These are phyloP conservation scores for Tetrao urogallus DNA, from an alignment of 2,113 vertebrate genomes.

Conservation along the genomic window DNA sequence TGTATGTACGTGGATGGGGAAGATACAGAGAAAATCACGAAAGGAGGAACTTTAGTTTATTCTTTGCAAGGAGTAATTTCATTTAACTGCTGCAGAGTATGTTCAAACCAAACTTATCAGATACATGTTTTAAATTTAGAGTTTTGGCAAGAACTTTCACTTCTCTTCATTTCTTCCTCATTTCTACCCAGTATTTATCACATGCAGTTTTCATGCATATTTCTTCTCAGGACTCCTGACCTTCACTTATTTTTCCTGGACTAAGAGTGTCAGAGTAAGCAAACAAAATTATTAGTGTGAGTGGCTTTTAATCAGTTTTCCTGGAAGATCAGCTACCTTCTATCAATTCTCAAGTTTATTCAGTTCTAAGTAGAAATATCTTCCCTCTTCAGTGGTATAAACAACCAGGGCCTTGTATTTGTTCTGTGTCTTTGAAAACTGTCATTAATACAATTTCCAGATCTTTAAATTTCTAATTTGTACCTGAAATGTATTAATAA, in stretches of 20 bases:
- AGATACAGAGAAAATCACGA: not conserved
- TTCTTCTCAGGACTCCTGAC: not conserved
- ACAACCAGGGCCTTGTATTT: not conserved
- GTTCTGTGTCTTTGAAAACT: not conserved
- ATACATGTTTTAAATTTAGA: not conserved
- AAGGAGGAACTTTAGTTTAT: rapidly evolving
- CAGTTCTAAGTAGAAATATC: not conserved
- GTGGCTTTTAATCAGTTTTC: not conserved
- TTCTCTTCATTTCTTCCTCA: not conserved
- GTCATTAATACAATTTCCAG: not conserved
- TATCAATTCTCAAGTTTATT: not conserved
- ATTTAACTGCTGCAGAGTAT: not conserved
- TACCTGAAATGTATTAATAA: not conserved
- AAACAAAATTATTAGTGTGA: not conserved
- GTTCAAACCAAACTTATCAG: not conserved
- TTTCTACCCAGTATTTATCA: not conserved
- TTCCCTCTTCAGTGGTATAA: not conserved
- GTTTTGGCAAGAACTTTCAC: not conserved
- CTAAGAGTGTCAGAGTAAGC: not conserved
- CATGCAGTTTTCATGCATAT: not conserved
- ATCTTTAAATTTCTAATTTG: not conserved
- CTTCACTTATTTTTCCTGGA: rapidly evolving
- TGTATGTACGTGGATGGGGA: not conserved
- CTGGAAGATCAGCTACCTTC: not conserved
- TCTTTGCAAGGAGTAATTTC: not conserved